A percentile compares a stretch with the other conserved stretches of the same genome.
Evolutionary conservation across 2,113 vertebrate genomes (phyloP).

Genomic region (Narcine bancroftii): DNA sequence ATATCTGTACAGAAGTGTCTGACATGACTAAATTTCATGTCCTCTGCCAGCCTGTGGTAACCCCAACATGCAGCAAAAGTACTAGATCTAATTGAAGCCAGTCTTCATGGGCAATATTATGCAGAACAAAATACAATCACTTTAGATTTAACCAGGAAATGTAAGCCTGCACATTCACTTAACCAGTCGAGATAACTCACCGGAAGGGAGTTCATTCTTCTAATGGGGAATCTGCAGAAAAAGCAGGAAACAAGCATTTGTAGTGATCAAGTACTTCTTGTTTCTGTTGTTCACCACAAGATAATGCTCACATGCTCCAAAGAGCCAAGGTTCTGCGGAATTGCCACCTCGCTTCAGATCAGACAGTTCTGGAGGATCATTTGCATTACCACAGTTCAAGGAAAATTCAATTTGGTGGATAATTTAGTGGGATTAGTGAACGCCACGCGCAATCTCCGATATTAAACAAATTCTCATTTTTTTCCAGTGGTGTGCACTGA

Average conservation of each 20-base stretch:
- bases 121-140: not conserved
- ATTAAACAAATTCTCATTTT: too few species aligned
- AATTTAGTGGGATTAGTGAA: too few species aligned
- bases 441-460: too few species aligned
- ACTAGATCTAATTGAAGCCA: not conserved
- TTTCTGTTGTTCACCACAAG: not conserved
- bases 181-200: conserved; percentile 53
- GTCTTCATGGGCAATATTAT: not conserved
- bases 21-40: not conserved
- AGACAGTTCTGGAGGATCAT: not conserved
- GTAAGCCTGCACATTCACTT: not conserved
- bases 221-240: conserved; percentile 56
- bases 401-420: too few species aligned
- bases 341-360: too few species aligned
- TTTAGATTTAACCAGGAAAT: not conserved
- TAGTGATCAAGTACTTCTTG: not conserved
- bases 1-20: not conserved
- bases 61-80: not conserved
- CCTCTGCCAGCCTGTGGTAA: not conserved
- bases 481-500: too few species aligned
- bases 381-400: too few species aligned
- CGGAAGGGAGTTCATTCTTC: conserved; percentile 75
- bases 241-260: conserved; percentile 31
- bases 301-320: not conserved
- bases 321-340: not conserved